These are phyloP conservation scores for Potamarius usumacintae DNA, from an alignment of 2,113 vertebrate genomes.

Conservation along the genomic window DNA sequence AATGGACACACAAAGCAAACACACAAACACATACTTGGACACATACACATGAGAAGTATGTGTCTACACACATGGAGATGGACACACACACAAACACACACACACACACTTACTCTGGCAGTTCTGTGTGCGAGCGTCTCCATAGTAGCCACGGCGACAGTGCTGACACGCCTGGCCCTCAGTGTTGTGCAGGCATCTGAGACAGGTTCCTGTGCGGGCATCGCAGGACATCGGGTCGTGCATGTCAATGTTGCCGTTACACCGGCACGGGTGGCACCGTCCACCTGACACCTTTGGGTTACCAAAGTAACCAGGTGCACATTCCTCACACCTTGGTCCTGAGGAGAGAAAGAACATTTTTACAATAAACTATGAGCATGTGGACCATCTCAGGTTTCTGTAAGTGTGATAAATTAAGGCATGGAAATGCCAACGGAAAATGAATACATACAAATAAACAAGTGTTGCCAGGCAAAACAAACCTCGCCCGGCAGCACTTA, in stretches of 20 bases:
- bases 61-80: not conserved
- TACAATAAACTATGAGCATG: not conserved
- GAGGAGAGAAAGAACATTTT: not conserved
- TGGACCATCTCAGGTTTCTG: not conserved
- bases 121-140: conserved; percentile 82
- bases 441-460: no score
- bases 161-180: conserved; percentile 83
- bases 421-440: not conserved
- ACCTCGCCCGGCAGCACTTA: no score
- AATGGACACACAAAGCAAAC: not conserved
- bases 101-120: conserved; percentile 85
- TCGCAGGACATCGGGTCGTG: conserved; percentile 85
- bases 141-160: conserved; percentile 86
- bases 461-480: no score
- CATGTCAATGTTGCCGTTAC: conserved; percentile 89
- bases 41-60: not conserved
- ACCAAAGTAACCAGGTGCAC: conserved; percentile 86
- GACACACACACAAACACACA: conserved; percentile 16
- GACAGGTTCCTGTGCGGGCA: conserved; percentile 76
- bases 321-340: conserved; percentile 89
- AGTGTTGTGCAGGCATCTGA: conserved; percentile 88
- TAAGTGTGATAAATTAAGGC: not conserved
- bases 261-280: conserved; percentile 82
- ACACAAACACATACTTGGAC: not conserved
- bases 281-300: conserved; percentile 81